phyloP scores from a whole-genome alignment of 2,113 vertebrate genomes.

The Thermophis baileyi region DNA sequence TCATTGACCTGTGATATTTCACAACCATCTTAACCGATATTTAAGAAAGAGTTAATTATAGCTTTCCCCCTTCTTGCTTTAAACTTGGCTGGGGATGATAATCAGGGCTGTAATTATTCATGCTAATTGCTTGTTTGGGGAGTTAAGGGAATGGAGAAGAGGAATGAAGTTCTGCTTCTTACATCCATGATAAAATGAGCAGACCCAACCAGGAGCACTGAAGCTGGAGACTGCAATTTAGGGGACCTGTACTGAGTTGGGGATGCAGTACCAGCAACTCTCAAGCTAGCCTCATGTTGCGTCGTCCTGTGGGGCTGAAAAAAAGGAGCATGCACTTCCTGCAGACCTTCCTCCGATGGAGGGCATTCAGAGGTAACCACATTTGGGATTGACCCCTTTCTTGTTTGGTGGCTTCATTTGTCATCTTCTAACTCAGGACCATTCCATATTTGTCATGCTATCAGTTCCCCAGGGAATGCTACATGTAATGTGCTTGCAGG shows the following conservation, averaged over 20 bases:
- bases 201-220: conserved; percentile 41
- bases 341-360: conserved; percentile 67
- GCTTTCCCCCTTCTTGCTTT: conserved; percentile 59
- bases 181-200: conserved; percentile 29
- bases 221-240: neutral
- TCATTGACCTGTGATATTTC: conserved; percentile 38
- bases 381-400: conserved; percentile 3
- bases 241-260: neutral
- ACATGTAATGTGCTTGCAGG: neutral
- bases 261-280: conserved; percentile 35
- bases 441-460: neutral
- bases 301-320: conserved; percentile 47
- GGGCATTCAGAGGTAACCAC: conserved; percentile 65
- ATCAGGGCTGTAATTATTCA: conserved; percentile 69
- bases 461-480: neutral
- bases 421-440: fast-evolving
- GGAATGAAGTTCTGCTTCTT: conserved; percentile 28
- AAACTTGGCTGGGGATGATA: conserved; percentile 65
- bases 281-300: conserved; percentile 49
- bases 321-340: conserved; percentile 66
- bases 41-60: conserved; percentile 70
- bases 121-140: conserved; percentile 70
- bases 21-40: conserved; percentile 48
- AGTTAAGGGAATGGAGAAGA: conserved; percentile 37
- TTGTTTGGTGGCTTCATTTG: conserved; percentile 35